Percentiles rank a stretch among this genome's conserved stretches.
Evolutionary conservation across 92 coral and sea anemone genomes (phyloP).

Genomic region (Epizoanthus scotinus): DNA sequence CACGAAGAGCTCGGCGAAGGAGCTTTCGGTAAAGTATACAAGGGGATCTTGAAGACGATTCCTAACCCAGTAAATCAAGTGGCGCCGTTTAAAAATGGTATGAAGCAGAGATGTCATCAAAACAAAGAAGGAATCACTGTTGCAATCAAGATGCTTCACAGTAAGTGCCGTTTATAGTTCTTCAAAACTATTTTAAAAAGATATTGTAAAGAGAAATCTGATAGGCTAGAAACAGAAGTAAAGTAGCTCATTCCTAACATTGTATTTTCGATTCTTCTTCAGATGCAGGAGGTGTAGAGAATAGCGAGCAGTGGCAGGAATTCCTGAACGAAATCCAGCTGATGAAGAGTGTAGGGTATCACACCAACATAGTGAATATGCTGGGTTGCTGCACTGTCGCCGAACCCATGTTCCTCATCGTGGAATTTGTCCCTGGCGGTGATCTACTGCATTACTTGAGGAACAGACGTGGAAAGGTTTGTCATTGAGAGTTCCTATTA

Average conservation of each 20-base stretch:
- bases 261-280: too few species aligned
- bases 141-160: not conserved
- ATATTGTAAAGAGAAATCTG: too few species aligned
- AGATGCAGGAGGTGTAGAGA: conserved; percentile 28
- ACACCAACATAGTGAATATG: conserved; percentile 73
- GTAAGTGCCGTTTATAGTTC: not conserved
- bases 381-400: conserved; percentile 66
- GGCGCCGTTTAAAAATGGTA: not conserved
- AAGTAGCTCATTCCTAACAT: too few species aligned
- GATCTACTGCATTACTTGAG: conserved; percentile 66
- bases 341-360: conserved; percentile 74
- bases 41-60: conserved; percentile 45
- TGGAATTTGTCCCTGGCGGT: conserved; percentile 67
- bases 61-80: conserved; percentile 8
- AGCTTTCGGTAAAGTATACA: conserved; percentile 77
- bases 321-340: conserved; percentile 72
- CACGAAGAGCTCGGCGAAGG: conserved; percentile 75
- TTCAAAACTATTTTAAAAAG: too few species aligned
- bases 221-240: too few species aligned
- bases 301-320: conserved; percentile 61
- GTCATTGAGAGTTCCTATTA: not conserved
- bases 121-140: not conserved
- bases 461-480: conserved; percentile 65
- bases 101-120: not conserved
- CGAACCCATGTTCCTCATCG: conserved; percentile 74